phyloP scores from a whole-genome alignment of 2,888 invertebrate species.

The Tetrapedia diversipes region DNA sequence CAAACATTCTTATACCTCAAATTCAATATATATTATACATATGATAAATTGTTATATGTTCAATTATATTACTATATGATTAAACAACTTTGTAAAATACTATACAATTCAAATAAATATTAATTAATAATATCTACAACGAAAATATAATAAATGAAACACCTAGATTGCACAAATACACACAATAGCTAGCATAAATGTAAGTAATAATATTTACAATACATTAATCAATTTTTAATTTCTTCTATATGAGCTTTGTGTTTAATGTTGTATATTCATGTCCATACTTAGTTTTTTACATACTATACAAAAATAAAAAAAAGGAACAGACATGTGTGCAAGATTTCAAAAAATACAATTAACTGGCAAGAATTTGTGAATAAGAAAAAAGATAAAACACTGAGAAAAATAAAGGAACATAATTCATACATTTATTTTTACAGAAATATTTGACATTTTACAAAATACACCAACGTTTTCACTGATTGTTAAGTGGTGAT shows the following conservation, averaged over 20 bases:
- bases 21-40: too few species aligned
- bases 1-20: background rate
- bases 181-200: background rate
- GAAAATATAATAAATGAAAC: too few species aligned
- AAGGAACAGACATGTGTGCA: background rate
- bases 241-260: background rate
- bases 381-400: background rate
- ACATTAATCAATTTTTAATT: background rate
- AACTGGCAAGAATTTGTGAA: background rate
- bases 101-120: background rate
- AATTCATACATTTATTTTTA: conserved; percentile 25
- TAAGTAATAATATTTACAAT: background rate
- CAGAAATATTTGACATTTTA: conserved; percentile 16
- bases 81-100: background rate
- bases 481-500: background rate
- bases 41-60: too few species aligned
- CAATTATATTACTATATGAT: background rate
- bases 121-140: too few species aligned
- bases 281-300: background rate
- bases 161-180: too few species aligned
- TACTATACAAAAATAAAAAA: background rate
- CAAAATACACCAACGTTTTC: conserved; percentile 18
- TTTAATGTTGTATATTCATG: background rate
- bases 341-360: background rate
- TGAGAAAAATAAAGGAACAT: conserved; percentile 10